Percentiles rank a stretch among this genome's conserved stretches.
These are phyloP conservation scores for Neosilurus hyrtlii DNA, from an alignment of 2,797 vertebrate species.

Conservation along the genomic window DNA sequence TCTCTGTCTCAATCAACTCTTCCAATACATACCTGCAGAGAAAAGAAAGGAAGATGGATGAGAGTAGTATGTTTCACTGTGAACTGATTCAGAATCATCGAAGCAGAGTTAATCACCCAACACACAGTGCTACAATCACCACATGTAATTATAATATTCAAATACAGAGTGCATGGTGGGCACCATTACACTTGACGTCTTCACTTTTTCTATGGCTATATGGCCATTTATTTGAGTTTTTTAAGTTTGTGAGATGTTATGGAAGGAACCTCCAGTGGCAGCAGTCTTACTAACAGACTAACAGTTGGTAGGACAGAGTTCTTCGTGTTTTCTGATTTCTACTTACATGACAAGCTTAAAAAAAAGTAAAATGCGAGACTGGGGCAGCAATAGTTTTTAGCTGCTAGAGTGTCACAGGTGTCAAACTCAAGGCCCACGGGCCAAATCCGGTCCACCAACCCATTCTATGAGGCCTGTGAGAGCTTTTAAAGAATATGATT, in stretches of 20 bases:
- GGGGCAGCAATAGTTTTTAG: not conserved
- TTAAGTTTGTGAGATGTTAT: not conserved
- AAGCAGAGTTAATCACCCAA: not conserved
- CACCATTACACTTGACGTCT: too few relatives aligned
- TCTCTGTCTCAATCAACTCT: slow-evolving; percentile 91
- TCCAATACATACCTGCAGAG: slow-evolving; percentile 84
- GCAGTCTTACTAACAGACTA: too few relatives aligned
- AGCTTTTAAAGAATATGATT: too few relatives aligned
- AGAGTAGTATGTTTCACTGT: not conserved
- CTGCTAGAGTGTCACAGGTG: not conserved
- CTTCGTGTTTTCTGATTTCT: not conserved
- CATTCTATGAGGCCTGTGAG: too few relatives aligned
- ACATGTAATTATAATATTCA: not conserved
- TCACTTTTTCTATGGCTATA: too few relatives aligned
- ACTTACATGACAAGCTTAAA: not conserved
- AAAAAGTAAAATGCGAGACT: not conserved
- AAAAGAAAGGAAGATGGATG: not conserved
- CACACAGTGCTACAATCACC: not conserved
- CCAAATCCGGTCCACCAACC: too few relatives aligned
- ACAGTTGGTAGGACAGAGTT: not conserved
- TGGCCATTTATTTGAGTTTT: too few relatives aligned
- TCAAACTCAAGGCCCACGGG: too few relatives aligned
- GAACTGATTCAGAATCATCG: not conserved
- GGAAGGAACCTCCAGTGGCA: too few relatives aligned
- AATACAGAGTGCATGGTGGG: not conserved